Evolutionary conservation across 2,797 vertebrate genomes (phyloP), one percentile per base, ranked within the genome.

Genomic region (Schizothorax lantsangensis): DNA sequence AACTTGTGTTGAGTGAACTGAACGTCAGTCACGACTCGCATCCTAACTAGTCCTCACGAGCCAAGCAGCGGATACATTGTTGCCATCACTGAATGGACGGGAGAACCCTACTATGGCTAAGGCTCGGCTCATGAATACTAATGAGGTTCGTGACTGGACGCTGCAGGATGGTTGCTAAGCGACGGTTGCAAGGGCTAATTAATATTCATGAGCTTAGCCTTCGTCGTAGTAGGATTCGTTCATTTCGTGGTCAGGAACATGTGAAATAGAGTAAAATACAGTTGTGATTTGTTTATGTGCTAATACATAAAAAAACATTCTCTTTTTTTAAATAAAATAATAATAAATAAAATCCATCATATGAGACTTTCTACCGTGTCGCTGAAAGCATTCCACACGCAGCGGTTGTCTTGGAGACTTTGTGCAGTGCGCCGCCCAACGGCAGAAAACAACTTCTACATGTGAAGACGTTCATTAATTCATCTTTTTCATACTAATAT

Each of bases 341-440:
- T 43, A 12, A 3, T 30, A 6, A 15, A 36, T 57, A 4, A 15
- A 59, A 84, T 21, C 36, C 1, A 2, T 33, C 6, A 21, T n/a
- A 5, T 73, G 38, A 23, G 30, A 47, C 21, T 36, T 30, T 5
- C 12, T 47, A 30, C 30, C 30, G 30, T 30, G 30, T 30, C 30
- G 86, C 49, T 86, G 72, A 79, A 19, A 90, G n/a, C 90, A 94
- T 95, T 92, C 93, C 92, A 77, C 90, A 88, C 86, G 88, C 80
- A 33, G 66, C 33, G 84, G 93, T 96, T 91, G 87, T 92, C 94
- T 43, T 87, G 95, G 94, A 92, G 75, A 88, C 75, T 73, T 69
- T 43, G 74, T 33, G 87, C 73, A 85, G 64, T 12, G 83, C 79
- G 88, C 87, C 86, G 49, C 84, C 88, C 86, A 85, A 45, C 77